Percentiles rank a stretch among this genome's conserved stretches.
phyloP scores from a whole-genome alignment of 2,888 invertebrate genomes.

The Rosalia funebris region DNA sequence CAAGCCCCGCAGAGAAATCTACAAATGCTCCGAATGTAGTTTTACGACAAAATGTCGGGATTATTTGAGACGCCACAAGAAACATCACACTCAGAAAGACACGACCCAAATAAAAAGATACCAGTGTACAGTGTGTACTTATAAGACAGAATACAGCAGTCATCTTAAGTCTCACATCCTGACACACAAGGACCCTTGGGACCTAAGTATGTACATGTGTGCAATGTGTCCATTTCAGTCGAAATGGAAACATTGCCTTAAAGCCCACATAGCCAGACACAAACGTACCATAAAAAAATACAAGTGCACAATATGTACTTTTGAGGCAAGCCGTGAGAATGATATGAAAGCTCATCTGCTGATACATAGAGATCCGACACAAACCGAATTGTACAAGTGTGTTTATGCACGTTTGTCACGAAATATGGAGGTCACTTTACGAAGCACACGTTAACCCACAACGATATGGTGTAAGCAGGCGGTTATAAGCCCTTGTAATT shows the following conservation, averaged over 20 bases:
- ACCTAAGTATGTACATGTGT: not conserved
- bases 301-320: no score
- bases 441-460: no score
- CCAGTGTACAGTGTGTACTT: not conserved
- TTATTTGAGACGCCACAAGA: not conserved
- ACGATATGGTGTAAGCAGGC: no score
- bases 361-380: no score
- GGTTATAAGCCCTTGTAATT: no score
- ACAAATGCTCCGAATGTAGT: not conserved
- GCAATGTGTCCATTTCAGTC: conserved; percentile 1
- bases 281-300: no score
- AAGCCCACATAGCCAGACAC: conserved; percentile 7
- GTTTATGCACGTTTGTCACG: no score
- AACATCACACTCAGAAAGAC: not conserved
- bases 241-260: conserved; percentile 2
- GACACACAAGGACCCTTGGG: not conserved
- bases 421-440: no score
- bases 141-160: not conserved
- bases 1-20: not conserved
- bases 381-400: no score
- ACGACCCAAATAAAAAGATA: not conserved
- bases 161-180: not conserved
- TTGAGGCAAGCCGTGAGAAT: no score
- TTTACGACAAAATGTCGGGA: not conserved
- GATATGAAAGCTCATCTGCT: no score